phyloP scores from a whole-genome alignment of 2,888 invertebrate genomes.

The Neria commutata region DNA sequence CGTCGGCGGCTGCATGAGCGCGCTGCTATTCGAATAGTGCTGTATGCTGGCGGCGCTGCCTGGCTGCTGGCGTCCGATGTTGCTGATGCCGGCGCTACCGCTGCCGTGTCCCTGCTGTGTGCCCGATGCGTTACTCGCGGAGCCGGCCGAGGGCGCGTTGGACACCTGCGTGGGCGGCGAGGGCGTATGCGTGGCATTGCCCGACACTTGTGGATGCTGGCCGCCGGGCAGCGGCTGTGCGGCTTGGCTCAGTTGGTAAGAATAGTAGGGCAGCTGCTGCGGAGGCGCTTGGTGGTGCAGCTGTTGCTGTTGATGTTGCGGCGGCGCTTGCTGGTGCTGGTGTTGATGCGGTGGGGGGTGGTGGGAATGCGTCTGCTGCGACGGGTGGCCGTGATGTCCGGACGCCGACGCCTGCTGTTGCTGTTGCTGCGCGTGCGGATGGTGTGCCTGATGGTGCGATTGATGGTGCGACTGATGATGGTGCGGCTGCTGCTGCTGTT shows the following conservation, averaged over 20 bases:
- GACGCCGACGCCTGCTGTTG: conserved; percentile 25
- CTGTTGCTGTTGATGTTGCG: conserved; percentile 21
- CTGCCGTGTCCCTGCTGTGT: too few species aligned
- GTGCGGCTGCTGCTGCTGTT: conserved; percentile 36
- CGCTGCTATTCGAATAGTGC: conserved; percentile 21
- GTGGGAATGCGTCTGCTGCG: conserved; percentile 25
- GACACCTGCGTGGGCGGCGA: conserved; percentile 26
- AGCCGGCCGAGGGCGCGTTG: background rate
- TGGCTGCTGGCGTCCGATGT: background rate
- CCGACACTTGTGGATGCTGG: conserved; percentile 25
- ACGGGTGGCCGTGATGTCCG: conserved; percentile 35
- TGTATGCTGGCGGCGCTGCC: conserved; percentile 15
- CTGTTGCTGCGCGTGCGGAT: conserved; percentile 28
- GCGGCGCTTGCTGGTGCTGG: conserved; percentile 32
- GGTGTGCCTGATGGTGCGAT: conserved; percentile 35
- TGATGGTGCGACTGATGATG: conserved; percentile 45
- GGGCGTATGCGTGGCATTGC: conserved; percentile 24
- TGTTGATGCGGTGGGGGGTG: conserved; percentile 36
- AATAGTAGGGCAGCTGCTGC: conserved; percentile 13
- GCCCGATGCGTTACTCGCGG: background rate
- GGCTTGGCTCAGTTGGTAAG: conserved; percentile 31
- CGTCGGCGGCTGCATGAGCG: conserved; percentile 12
- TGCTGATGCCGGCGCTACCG: background rate
- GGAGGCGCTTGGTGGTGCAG: conserved; percentile 19
- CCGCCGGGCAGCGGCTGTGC: conserved; percentile 15